Evolutionary conservation across 2,888 invertebrate genomes (phyloP), one percentile per base, ranked within the genome.

Genomic region (Atherix ibis): DNA sequence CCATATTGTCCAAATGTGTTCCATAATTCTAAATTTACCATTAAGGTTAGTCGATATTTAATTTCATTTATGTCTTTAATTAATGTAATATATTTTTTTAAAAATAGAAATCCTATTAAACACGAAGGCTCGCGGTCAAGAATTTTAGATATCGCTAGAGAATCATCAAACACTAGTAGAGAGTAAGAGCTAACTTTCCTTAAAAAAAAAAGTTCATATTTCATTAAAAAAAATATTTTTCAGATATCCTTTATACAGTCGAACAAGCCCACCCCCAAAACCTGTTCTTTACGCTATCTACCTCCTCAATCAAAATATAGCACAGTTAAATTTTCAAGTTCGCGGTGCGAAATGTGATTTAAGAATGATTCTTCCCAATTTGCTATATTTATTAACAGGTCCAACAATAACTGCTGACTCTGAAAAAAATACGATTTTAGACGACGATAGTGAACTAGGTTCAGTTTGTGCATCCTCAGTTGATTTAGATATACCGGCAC

Each of bases 271-370:
- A 40, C 54, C 56, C 5, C 52, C 56, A 27, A 59, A 59, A 39
- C 48, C 52, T 29, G 52, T 89, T 53, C 76, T 83, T 40, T 92
- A 92, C 58, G 94, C 80, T 4, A 80, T 94, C 41, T 94, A 84
- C 54, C 66, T 94, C 10, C 63, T 95, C 18, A 94, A 94, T 64
- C 92, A 91, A 62, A 91, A 95, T 54, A 82, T 97, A 41, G 87
- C 87, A 2, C 95, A 97, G 60, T 60, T 94, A n/a, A 56, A 54
- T 42, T 55, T 45, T 31, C 55, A 56, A 39, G 49, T 53, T 34
- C 47, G 48, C 29, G 48, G 51, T 14, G 27, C 38, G 19, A 29
- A 38, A 19, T 53, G 52, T 37, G 56, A 62, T 42, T 39, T 51
- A 31, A 46, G 53, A 9, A 49, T 50, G 19, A 58, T 58, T 1